Conservation (phyloP, 1,140 invertebrate genomes). For the Antheraea mylitta region DNA sequence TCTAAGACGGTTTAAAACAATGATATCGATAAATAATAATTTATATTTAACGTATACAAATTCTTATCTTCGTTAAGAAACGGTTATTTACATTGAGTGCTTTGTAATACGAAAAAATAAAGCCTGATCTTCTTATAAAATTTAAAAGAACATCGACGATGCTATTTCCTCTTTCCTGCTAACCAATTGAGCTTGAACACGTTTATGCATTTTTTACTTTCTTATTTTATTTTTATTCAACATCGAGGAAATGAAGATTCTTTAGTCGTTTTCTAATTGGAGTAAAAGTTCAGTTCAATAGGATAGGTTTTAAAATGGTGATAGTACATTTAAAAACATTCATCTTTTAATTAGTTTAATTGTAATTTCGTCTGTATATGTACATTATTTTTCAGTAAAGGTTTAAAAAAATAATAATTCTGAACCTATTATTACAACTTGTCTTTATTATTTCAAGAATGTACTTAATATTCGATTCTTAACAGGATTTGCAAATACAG, state of each 20-base stretch:
- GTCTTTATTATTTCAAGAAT: too few relatives aligned
- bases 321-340: not conserved
- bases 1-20: not conserved
- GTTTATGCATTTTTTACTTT: slow-evolving; percentile 37
- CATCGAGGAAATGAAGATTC: slow-evolving; percentile 31
- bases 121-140: slow-evolving; percentile 24
- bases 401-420: too few relatives aligned
- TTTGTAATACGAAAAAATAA: not conserved
- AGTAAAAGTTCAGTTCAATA: slow-evolving; percentile 10
- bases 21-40: slow-evolving; percentile 1
- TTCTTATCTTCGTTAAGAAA: too few relatives aligned
- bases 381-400: too few relatives aligned
- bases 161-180: slow-evolving; percentile 31
- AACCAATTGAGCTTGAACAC: slow-evolving; percentile 40
- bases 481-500: too few relatives aligned
- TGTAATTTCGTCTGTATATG: too few relatives aligned
- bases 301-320: not conserved
- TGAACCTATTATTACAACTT: too few relatives aligned
- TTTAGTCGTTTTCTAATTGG: slow-evolving; percentile 26
- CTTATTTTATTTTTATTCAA: slow-evolving; percentile 30
- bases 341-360: not conserved
- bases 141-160: slow-evolving; percentile 29
- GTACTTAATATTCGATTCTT: too few relatives aligned
- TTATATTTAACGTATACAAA: not conserved
- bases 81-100: too few relatives aligned